Evolutionary conservation across 1,140 invertebrate species (phyloP), one percentile per base, ranked within the genome.

Genomic region (Drosophila rufa): DNA sequence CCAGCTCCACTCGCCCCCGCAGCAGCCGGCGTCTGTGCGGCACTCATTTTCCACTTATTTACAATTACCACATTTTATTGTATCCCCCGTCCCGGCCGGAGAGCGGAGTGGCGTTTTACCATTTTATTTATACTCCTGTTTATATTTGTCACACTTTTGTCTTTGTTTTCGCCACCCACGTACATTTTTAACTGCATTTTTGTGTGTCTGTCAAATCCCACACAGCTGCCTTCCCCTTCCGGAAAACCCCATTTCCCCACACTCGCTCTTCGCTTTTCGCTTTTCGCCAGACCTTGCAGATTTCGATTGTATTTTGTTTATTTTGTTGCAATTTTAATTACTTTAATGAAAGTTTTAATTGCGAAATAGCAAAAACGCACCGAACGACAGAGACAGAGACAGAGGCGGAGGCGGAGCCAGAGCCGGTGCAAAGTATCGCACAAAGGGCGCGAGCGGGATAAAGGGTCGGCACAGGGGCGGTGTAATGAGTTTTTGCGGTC

Each of bases 281-380:
- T 19, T 22, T 43, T n/a, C 15, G 25, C 45, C 64, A 74, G 73
- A 68, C 59, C 64, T 80, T 64, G 73, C 78, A 75, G 78, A 90
- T 82, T 90, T 90, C 89, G 81, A 91, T 90, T 90, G 86, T 90
- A 82, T 90, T 91, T 90, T 90, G 86, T 90, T 90, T 80, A 84
- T 90, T 90, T 90, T 90, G 85, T 90, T 90, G 85, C 85, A 90
- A 90, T 90, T 90, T 90, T 90, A 90, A 90, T 90, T 90, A 90
- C 85, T 90, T 90, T 91, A 90, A 90, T 90, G 85, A 90, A 90
- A 90, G 85, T 90, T 90, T 90, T 90, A 90, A 90, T 90, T 90
- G 85, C 85, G 73, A 90, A 90, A 90, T 90, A 82, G 85, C 82
- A 82, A 84, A 90, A 81, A 89, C 78, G 59, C 77, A 79, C 58